Base-by-base conservation (phyloP, 2,888 invertebrate genomes). In the Pharmacophagus antenor region DNA sequence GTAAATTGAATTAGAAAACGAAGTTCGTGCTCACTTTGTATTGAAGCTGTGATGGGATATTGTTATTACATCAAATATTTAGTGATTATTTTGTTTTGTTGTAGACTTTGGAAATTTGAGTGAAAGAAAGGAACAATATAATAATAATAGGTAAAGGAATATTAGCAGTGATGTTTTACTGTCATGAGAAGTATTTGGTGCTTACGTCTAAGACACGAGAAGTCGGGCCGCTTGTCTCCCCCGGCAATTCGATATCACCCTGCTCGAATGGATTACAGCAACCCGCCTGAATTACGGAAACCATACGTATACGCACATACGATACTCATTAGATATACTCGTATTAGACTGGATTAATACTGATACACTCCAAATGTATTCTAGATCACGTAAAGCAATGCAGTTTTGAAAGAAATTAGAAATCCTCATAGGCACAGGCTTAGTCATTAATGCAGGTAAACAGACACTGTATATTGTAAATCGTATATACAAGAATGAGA, bases 1-100 rank as follows among this genome's bases (percentile, higher is more conserved):
- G 87, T 85, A 89, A 89, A 90, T 89, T 83, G 79, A 84, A 88
- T 90, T 88, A 89, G 84, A 77, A 84, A 85, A 87, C 85, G 85
- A 84, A 88, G 87, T 88, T 84, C 78, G 78, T 80, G 78, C 79
- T 74, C 75, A 80, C 77, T 79, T 78, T 76, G 77, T 79, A 77
- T 77, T 77, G 72, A 71, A 70, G 78, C 77, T 79, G 81, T 80
- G 80, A 77, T 80, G 77, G 73, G n/a, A 73, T 75, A 77, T 80
- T 80, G 75, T 76, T 73, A 76, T 79, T 73, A 74, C 71, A 72
- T 70, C 73, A 75, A 77, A 76, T 75, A 77, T 79, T 84, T 80
- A 80, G 80, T 80, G 79, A 73, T 60, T 76, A 73, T 72, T n/a
- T 68, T 57, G 51, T 62, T 57, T 21, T n/a, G 23, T 37, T 10